phyloP scores from a whole-genome alignment of 1,140 invertebrate species.

The Lepidurus couesii region DNA sequence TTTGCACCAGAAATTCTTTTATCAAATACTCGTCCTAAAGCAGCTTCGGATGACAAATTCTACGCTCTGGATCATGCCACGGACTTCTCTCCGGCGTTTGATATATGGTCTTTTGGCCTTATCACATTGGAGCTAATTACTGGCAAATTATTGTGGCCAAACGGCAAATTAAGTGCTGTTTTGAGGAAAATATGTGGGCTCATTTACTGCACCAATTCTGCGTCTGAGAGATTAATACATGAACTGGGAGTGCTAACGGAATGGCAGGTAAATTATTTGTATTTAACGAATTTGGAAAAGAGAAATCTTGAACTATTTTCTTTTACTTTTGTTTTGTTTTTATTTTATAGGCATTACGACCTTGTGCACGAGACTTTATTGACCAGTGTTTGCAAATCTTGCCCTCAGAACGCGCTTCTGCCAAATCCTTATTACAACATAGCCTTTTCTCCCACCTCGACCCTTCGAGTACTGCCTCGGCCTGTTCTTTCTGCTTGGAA shows the following conservation, averaged over 20 bases:
- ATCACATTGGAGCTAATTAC: conserved; percentile 72
- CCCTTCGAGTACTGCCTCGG: neutral
- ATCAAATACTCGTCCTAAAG: conserved; percentile 43
- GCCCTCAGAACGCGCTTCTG: conserved; percentile 56
- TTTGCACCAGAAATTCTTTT: conserved; percentile 78
- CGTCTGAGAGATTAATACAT: conserved; percentile 67
- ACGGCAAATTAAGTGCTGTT: conserved; percentile 59
- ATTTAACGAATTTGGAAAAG: neutral
- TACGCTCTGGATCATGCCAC: conserved; percentile 42
- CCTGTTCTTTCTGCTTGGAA: neutral
- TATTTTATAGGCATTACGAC: conserved; percentile 51
- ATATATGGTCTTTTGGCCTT: conserved; percentile 87
- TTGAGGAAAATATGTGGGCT: conserved; percentile 68
- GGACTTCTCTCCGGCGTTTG: conserved; percentile 55
- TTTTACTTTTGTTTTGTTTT: neutral
- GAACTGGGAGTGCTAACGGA: conserved; percentile 64
- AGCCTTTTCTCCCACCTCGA: conserved; percentile 44
- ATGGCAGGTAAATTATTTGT: conserved; percentile 53
- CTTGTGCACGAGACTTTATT: conserved; percentile 56
- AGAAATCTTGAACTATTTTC: neutral
- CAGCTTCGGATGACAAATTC: conserved; percentile 35
- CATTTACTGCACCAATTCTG: conserved; percentile 52
- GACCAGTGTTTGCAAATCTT: conserved; percentile 62
- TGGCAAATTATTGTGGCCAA: conserved; percentile 38
- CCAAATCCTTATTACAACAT: conserved; percentile 53